Evolutionary conservation across 2,888 invertebrate genomes (phyloP).

Genomic region (Drosophila atroscutellata): DNA sequence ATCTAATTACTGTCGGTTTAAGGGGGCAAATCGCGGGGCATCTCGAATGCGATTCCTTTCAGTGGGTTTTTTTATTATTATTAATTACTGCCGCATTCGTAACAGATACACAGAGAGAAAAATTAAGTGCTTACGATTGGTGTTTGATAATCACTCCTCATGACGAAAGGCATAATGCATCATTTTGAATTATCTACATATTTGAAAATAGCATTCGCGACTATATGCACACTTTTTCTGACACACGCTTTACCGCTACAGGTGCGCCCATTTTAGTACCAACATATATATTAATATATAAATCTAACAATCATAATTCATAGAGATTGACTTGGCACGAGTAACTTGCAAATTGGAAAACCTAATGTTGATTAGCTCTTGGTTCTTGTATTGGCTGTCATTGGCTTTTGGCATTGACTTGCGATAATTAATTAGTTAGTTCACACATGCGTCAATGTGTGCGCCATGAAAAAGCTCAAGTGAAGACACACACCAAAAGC

Average conservation of each 20-base stretch:
- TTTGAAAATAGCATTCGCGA: not conserved
- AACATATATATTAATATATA: not conserved
- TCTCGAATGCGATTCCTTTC: not conserved
- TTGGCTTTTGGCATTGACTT: not conserved
- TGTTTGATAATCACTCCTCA: not conserved
- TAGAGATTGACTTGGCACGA: not conserved
- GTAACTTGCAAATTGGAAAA: not conserved
- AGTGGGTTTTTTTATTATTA: not conserved
- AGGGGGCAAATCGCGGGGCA: not conserved
- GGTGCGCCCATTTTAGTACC: not conserved
- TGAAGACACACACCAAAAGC: constrained; percentile 4
- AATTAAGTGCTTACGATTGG: not conserved
- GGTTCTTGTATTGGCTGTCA: not conserved
- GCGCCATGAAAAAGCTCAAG: not conserved
- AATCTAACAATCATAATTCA: not conserved
- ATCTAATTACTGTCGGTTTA: constrained; percentile 3
- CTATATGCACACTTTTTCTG: not conserved
- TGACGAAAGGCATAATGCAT: not conserved
- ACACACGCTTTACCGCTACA: not conserved
- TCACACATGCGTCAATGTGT: not conserved
- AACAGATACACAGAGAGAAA: not conserved
- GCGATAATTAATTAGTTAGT: not conserved
- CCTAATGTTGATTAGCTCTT: not conserved
- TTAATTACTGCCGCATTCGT: not conserved
- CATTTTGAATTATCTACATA: not conserved